A percentile compares a stretch with the other conserved stretches of the same genome.
Evolutionary conservation across 30 jellyfish, hydroid and myxozoan species (phyloP).

Genomic region (Hydractinia symbiolongicarpus): DNA sequence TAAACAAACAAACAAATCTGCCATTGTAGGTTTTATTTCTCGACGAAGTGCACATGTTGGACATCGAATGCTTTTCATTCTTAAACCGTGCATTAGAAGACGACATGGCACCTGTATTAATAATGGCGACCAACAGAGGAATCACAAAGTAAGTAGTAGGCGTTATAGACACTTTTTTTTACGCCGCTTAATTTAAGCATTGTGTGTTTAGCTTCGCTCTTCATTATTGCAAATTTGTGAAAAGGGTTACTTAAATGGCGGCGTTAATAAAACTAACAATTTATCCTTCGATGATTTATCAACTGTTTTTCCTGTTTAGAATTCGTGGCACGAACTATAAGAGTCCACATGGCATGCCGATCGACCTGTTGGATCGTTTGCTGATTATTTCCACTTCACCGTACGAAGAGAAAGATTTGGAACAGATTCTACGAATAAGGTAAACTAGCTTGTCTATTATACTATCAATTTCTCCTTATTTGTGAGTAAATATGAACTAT

Average conservation of each 20-base stretch:
- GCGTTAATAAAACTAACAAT: no score
- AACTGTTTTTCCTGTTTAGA: conserved; percentile 16
- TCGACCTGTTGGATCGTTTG: conserved; percentile 85
- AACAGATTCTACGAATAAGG: conserved; percentile 83
- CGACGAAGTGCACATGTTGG: conserved; percentile 98
- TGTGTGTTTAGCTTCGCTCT: neutral
- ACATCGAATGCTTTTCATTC: conserved; percentile 95
- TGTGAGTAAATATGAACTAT: no score
- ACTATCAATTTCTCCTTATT: neutral
- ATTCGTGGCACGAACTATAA: conserved; percentile 92
- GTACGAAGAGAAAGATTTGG: conserved; percentile 77
- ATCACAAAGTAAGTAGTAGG: conserved; percentile 68
- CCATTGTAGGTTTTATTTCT: conserved; percentile 67
- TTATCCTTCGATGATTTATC: no score
- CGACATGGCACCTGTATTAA: conserved; percentile 89
- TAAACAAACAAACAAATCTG: neutral
- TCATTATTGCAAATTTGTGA: no score
- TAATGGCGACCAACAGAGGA: conserved; percentile 99
- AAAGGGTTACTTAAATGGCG: no score
- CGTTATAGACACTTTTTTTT: neutral
- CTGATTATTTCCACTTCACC: conserved; percentile 91
- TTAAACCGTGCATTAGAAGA: conserved; percentile 94
- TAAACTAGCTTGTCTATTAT: neutral
- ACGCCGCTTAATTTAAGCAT: neutral
- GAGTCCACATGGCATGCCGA: conserved; percentile 98